A percentile compares a stretch with the other conserved stretches of the same genome.
Evolutionary conservation across 2,888 invertebrate genomes (phyloP).

Genomic region (Conops quadrifasciatus): DNA sequence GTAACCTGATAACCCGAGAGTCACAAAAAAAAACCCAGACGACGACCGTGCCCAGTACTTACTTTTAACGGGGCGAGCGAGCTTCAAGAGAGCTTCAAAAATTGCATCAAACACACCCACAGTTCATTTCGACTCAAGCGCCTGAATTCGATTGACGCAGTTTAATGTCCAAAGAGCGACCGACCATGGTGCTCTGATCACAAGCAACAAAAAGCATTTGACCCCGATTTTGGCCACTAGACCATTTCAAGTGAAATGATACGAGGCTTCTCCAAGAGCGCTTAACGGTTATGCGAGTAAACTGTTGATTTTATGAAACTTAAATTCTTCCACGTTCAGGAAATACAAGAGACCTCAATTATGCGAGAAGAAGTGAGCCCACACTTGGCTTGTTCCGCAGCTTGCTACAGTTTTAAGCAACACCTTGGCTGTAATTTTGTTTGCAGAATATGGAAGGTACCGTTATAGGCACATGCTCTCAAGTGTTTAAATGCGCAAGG

Average conservation of each 20-base stretch:
- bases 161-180: background rate
- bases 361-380: background rate
- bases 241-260: background rate
- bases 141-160: background rate
- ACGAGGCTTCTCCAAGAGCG: too few relatives aligned
- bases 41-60: background rate
- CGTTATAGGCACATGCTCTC: too few relatives aligned
- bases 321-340: background rate
- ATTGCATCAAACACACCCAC: too few relatives aligned
- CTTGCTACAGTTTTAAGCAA: too few relatives aligned
- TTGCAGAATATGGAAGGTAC: too few relatives aligned
- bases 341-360: background rate
- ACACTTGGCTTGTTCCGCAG: too few relatives aligned
- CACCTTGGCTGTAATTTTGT: too few relatives aligned
- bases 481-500: too few relatives aligned
- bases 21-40: background rate
- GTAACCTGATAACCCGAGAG: constrained; percentile 6
- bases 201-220: background rate
- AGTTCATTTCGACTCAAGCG: background rate
- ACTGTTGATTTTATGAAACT: background rate
- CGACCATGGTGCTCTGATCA: background rate
- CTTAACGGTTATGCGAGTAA: background rate
- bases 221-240: background rate
- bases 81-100: too few relatives aligned
- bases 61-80: too few relatives aligned